These are phyloP conservation scores for Tamias sibiricus DNA, from an alignment of 2,113 vertebrate species.

Conservation along the genomic window DNA sequence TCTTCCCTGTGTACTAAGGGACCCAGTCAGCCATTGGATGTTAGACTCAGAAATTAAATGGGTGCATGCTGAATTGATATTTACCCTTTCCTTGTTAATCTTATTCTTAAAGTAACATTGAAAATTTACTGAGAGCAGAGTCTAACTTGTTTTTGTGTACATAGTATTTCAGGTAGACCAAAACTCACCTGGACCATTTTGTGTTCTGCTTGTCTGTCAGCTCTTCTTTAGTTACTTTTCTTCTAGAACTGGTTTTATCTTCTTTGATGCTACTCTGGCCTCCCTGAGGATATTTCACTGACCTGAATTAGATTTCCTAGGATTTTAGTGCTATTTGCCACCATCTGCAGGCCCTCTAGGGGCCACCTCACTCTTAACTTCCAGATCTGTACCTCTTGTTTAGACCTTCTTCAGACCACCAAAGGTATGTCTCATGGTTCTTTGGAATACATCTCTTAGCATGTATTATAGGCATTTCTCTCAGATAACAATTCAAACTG, in stretches of 20 bases:
- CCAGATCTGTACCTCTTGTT: not conserved
- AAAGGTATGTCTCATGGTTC: not conserved
- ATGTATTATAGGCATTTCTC: not conserved
- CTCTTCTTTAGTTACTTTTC: not conserved
- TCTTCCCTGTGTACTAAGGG: slow-evolving; percentile 8
- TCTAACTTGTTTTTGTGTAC: slow-evolving; percentile 24
- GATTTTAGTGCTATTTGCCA: not conserved
- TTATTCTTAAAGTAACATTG: slow-evolving; percentile 41
- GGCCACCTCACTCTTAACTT: slow-evolving; percentile 2
- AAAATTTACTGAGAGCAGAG: not conserved
- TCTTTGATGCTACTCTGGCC: not conserved
- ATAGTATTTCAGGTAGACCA: not conserved
- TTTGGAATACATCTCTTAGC: not conserved
- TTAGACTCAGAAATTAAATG: not conserved
- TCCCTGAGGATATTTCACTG: not conserved
- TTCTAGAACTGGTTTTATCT: not conserved
- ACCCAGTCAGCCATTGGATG: slow-evolving; percentile 7
- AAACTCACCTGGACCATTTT: not conserved
- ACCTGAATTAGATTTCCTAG: not conserved
- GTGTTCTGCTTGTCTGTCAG: not conserved
- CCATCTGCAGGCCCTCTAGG: not conserved
- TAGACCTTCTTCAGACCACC: not conserved
- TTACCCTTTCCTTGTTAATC: not conserved
- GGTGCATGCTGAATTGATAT: not conserved
- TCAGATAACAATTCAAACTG: not conserved